These are phyloP conservation scores for Ianthella basta DNA, from an alignment of 37 sponge, comb jelly and placozoan species.

Conservation along the genomic window DNA sequence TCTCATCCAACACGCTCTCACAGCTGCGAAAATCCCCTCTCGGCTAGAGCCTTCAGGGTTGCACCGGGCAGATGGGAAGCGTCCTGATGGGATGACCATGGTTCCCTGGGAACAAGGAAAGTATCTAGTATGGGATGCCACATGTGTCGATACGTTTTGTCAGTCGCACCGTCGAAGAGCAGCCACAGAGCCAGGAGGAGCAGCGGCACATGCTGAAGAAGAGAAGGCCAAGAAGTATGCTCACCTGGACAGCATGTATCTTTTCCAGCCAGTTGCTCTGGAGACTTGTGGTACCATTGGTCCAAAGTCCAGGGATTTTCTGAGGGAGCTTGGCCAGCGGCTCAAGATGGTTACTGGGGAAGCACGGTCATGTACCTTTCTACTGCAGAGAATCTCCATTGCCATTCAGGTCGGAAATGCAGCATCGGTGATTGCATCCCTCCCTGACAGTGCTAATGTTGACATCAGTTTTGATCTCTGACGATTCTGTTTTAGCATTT, in stretches of 20 bases:
- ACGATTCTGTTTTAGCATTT: too few species aligned
- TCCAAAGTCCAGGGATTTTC: not conserved
- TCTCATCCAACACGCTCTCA: conserved; percentile 31
- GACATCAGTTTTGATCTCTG: too few species aligned
- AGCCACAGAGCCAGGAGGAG: not conserved
- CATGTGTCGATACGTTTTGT: conserved; percentile 34
- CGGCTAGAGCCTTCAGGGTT: conserved; percentile 40
- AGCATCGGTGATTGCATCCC: not conserved
- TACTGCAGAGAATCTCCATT: not conserved
- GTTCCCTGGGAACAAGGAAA: conserved; percentile 41
- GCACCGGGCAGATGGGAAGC: conserved; percentile 32
- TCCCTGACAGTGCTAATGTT: too few species aligned
- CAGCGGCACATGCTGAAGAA: conserved; percentile 10
- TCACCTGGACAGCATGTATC: not conserved
- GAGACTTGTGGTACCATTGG: conserved; percentile 29
- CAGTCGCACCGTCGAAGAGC: not conserved
- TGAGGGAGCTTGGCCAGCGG: not conserved
- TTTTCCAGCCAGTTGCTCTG: conserved; percentile 20
- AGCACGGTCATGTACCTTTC: not conserved
- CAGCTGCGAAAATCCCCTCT: conserved; percentile 41
- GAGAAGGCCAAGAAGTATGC: conserved; percentile 26
- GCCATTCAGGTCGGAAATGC: conserved; percentile 30
- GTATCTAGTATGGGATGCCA: conserved; percentile 22
- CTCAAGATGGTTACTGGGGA: conserved; percentile 14
- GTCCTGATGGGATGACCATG: conserved; percentile 46